Base-by-base conservation (phyloP, 2,113 vertebrate species). In the Xenotilapia caudafasciata region DNA sequence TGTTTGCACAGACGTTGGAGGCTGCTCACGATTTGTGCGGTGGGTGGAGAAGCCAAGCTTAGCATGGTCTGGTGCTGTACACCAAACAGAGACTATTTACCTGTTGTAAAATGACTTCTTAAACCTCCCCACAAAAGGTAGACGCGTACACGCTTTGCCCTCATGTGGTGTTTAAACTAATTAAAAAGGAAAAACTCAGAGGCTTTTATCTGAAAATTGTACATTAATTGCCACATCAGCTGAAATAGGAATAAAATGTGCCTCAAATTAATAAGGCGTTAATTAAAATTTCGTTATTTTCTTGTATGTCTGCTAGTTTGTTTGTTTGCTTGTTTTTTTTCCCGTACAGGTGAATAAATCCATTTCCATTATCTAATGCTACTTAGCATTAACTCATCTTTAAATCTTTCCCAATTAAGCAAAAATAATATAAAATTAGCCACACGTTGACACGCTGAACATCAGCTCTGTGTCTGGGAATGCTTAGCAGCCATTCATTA, bases 271-370 rank as follows among this genome's bases (percentile, higher is more conserved):
- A 92, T 91, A 89, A 82, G 89, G n/a, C 35, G 40, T 87, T 94
- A 92, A 93, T 94, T 88, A 83, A 91, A 4, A 68, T 26, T 80
- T 92, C 9, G 86, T 83, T 90, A 84, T 82, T 92, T 86, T 89
- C 90, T 92, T 90, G 56, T 93, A 84, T 93, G 79, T 87, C 84
- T 93, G 90, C 88, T 86, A 88, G 62, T 86, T 68, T 23, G 45
- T 26, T 79, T 60, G 3, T 14, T 9, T 79, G 15, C 31, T 33
- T 10, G 7, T 6, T 75, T 42, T 42, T 87, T 79, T 80, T 62
- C 70, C 79, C 5, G 68, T 86, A 75, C 83, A 91, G 86, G 84
- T 93, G 86, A 94, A 88, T 83, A 84, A 89, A 93, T 81, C 68
- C 80, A 82, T 84, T 62, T 73, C 65, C 79, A 90, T 90, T 89